Percentiles rank a stretch among this genome's conserved stretches.
phyloP scores from a whole-genome alignment of 2,888 invertebrate species.

The Heliconius sara region DNA sequence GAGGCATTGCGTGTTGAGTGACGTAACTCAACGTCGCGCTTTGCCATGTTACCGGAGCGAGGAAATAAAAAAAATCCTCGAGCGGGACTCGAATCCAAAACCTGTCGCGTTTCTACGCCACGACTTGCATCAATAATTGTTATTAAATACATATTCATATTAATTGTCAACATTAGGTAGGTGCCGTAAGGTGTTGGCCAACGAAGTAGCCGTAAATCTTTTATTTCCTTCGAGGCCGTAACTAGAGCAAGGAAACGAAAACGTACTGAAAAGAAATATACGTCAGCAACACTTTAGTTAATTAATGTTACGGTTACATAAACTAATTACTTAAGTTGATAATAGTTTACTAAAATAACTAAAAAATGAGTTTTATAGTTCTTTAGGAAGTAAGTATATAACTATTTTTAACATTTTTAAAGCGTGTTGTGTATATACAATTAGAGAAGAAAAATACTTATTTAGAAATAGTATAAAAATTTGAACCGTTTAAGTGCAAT shows the following conservation, averaged over 20 bases:
- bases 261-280: conserved; percentile 71
- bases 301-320: conserved; percentile 47
- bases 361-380: background rate
- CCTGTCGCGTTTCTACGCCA: too few species aligned
- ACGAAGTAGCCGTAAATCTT: conserved; percentile 66
- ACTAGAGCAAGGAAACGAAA: conserved; percentile 75
- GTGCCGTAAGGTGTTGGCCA: conserved; percentile 62
- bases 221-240: conserved; percentile 65
- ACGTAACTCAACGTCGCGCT: too few species aligned
- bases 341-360: background rate
- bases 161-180: conserved; percentile 37
- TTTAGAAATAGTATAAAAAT: too few species aligned
- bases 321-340: background rate
- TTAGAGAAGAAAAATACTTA: too few species aligned
- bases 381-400: too few species aligned
- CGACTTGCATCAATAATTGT: too few species aligned
- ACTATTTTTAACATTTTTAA: background rate
- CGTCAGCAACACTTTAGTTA: conserved; percentile 68
- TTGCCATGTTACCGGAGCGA: too few species aligned
- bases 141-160: background rate
- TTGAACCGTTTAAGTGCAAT: too few species aligned
- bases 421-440: too few species aligned
- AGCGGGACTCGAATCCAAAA: too few species aligned
- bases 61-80: too few species aligned
- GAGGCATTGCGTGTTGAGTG: too few species aligned